Percentiles rank a stretch among this genome's conserved stretches.
Conservation (phyloP, 2,113 vertebrate species). For the Melanotaenia duboulayi region DNA sequence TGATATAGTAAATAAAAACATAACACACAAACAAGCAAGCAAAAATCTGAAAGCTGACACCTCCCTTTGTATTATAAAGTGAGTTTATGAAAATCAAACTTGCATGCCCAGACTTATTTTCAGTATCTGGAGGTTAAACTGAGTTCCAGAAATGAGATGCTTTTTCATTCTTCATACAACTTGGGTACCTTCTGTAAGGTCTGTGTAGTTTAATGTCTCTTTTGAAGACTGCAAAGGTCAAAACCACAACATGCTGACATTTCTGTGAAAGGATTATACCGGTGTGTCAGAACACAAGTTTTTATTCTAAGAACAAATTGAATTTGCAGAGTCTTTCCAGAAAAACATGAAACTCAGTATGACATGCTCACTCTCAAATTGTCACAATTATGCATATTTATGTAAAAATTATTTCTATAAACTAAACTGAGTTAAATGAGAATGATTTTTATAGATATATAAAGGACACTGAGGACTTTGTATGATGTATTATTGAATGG, state of each 20-base stretch:
- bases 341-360: constrained; percentile 9
- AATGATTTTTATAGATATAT: constrained; percentile 56
- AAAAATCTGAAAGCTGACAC: too few species aligned
- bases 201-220: too few species aligned
- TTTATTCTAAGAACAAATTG: constrained; percentile 18
- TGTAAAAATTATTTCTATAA: constrained; percentile 57
- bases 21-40: too few species aligned
- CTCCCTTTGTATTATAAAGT: too few species aligned
- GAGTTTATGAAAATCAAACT: too few species aligned
- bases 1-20: too few species aligned
- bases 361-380: constrained; percentile 24
- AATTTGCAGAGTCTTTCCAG: background rate
- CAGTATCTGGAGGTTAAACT: background rate
- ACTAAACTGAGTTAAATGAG: constrained; percentile 66
- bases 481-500: constrained; percentile 61
- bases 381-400: constrained; percentile 54
- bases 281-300: background rate
- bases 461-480: constrained; percentile 57
- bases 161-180: too few species aligned
- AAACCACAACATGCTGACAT: background rate
- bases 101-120: background rate
- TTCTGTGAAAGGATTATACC: background rate
- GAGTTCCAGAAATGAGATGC: background rate
- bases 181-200: background rate
- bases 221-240: background rate